Conservation (phyloP, 2,113 vertebrate species). For the Sardina pilchardus region DNA sequence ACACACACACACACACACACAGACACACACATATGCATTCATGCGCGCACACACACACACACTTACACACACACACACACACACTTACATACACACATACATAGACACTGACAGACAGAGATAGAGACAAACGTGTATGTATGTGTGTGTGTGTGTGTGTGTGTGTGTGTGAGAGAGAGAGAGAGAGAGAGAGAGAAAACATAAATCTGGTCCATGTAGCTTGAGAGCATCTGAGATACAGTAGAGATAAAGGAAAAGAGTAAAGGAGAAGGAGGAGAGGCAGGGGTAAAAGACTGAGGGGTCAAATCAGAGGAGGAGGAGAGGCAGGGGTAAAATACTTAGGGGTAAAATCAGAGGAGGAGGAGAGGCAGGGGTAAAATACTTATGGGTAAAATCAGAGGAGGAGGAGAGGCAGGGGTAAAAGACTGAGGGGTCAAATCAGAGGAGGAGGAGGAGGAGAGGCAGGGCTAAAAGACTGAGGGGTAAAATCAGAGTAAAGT, state of each 20-base stretch:
- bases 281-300: neutral
- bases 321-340: neutral
- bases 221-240: neutral
- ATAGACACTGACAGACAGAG: neutral
- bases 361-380: neutral
- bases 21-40: neutral
- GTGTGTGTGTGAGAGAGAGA: too few relatives aligned
- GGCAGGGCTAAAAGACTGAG: neutral
- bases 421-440: neutral
- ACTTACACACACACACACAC: neutral
- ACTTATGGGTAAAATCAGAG: neutral
- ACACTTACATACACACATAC: neutral
- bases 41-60: neutral
- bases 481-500: neutral
- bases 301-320: constrained; percentile 31
- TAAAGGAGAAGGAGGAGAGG: constrained; percentile 1
- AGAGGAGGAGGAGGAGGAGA: constrained; percentile 34
- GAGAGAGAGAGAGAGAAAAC: neutral
- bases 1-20: neutral
- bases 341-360: constrained; percentile 28
- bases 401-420: constrained; percentile 30
- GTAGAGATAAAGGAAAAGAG: constrained; percentile 9
- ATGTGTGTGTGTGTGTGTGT: too few relatives aligned
- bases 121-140: too few relatives aligned
- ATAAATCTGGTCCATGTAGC: neutral